phyloP scores from a whole-genome alignment of 2,113 vertebrate genomes.

The Pterophyllum scalare region DNA sequence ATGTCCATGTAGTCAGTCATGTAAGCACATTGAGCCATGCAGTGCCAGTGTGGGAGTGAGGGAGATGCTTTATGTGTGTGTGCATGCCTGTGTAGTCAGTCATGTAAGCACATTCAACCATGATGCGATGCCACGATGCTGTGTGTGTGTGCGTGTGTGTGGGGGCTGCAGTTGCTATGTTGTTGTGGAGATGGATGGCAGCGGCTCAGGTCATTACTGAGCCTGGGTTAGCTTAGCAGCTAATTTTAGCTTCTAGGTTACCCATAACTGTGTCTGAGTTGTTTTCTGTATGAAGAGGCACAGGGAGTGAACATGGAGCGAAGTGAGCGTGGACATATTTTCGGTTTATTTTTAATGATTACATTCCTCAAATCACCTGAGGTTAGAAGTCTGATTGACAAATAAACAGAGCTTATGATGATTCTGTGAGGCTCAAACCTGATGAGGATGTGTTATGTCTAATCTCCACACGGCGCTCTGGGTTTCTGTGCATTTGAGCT shows the following conservation, averaged over 20 bases:
- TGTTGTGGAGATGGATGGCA: constrained; percentile 57
- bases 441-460: background rate
- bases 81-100: background rate
- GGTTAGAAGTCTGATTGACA: background rate
- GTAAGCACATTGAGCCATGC: constrained; percentile 33
- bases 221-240: constrained; percentile 34
- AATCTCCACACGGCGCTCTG: background rate
- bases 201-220: constrained; percentile 47
- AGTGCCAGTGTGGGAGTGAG: constrained; percentile 24
- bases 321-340: background rate
- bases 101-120: constrained; percentile 48
- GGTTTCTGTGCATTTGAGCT: background rate
- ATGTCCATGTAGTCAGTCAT: constrained; percentile 38
- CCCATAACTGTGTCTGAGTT: constrained; percentile 17
- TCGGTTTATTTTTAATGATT: background rate
- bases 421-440: background rate
- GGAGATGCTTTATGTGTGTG: constrained; percentile 17
- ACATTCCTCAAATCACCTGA: background rate
- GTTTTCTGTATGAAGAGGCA: background rate
- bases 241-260: constrained; percentile 59
- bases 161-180: constrained; percentile 36
- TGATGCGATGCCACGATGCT: constrained; percentile 26
- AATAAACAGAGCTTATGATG: background rate
- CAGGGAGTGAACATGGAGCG: constrained; percentile 11
- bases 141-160: background rate